These are phyloP conservation scores for Aspiorhynchus laticeps DNA, from an alignment of 2,113 vertebrate species.

Conservation along the genomic window DNA sequence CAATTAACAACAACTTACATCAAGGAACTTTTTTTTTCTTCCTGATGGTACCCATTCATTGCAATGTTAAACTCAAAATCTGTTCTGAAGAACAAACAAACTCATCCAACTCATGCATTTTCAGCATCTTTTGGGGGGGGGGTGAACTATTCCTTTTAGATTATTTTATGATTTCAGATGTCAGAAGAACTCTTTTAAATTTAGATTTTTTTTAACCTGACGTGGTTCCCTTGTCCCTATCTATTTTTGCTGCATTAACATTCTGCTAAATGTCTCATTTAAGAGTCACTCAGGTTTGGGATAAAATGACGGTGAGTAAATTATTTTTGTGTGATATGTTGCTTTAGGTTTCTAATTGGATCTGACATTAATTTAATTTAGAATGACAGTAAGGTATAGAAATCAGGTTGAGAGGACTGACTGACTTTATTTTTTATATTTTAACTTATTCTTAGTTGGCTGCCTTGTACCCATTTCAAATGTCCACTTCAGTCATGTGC, in stretches of 20 bases:
- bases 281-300: not conserved
- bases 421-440: no score
- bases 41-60: no score
- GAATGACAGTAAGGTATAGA: not conserved
- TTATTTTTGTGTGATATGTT: not conserved
- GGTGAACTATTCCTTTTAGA: no score
- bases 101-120: no score
- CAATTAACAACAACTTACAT: no score
- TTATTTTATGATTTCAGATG: no score
- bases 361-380: not conserved
- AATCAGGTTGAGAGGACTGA: not conserved
- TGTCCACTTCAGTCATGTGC: slow-evolving; percentile 6
- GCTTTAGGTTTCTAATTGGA: not conserved
- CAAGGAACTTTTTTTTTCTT: no score
- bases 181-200: no score
- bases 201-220: not conserved
- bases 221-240: not conserved
- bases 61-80: no score
- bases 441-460: not conserved
- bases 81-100: no score
- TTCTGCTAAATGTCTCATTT: not conserved
- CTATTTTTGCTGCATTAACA: not conserved
- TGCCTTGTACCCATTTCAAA: slow-evolving; percentile 10
- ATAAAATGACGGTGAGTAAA: not conserved
- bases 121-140: no score